These are phyloP conservation scores for Mormyrus lacerda DNA, from an alignment of 2,113 vertebrate species.

Conservation along the genomic window DNA sequence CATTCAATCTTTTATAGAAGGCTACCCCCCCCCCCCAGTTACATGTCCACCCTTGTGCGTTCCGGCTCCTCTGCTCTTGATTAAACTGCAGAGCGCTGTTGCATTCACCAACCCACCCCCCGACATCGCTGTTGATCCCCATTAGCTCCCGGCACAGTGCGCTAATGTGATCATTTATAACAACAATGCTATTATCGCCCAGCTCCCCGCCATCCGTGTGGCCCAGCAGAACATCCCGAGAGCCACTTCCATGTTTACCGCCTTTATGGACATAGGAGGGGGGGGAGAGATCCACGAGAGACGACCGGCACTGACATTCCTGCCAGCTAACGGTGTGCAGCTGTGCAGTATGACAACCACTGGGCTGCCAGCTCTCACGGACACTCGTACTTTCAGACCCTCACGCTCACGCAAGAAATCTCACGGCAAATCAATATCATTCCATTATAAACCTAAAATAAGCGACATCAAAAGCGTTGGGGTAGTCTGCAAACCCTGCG, in stretches of 20 bases:
- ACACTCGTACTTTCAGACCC: no score
- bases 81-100: constrained; percentile 8
- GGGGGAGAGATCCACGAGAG: not conserved
- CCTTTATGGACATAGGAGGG: not conserved
- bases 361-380: no score
- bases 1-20: not conserved
- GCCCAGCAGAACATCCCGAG: not conserved
- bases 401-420: no score
- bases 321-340: not conserved
- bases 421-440: no score
- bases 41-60: constrained; percentile 29
- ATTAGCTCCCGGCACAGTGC: not conserved
- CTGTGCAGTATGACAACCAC: no score
- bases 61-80: constrained; percentile 17
- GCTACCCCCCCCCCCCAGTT: constrained; percentile 14
- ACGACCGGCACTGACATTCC: not conserved
- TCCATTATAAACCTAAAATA: no score
- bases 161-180: constrained; percentile 19
- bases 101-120: not conserved
- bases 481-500: no score
- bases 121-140: constrained; percentile 8
- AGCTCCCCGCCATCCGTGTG: not conserved
- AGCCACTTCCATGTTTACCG: not conserved
- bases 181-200: not conserved
- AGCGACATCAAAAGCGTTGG: no score